Conservation (phyloP, 2,797 vertebrate genomes). For the Oophaga sylvatica region DNA sequence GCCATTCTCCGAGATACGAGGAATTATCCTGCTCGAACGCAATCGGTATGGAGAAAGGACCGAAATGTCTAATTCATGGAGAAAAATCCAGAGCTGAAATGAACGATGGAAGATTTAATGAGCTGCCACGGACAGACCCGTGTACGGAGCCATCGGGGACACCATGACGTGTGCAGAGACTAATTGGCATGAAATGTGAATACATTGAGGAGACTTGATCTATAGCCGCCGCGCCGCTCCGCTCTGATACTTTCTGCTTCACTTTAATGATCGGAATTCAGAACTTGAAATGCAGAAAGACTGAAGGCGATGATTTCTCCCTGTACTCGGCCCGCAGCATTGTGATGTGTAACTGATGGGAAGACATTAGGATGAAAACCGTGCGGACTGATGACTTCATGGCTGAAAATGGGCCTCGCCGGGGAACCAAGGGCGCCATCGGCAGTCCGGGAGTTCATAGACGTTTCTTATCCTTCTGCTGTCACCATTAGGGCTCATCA, state of each 20-base stretch:
- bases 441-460: too few species aligned
- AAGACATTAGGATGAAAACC: conserved; percentile 64
- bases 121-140: conserved; percentile 80
- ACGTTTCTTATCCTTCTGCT: too few species aligned
- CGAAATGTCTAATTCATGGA: conserved; percentile 66
- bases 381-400: conserved; percentile 38
- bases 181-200: conserved; percentile 82
- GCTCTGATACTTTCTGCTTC: conserved; percentile 67
- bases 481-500: too few species aligned
- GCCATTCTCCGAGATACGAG: conserved; percentile 23
- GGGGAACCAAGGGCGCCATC: too few species aligned
- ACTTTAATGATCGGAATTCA: conserved; percentile 69
- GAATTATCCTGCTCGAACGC: conserved; percentile 27
- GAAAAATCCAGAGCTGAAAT: conserved; percentile 74
- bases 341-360: conserved; percentile 53
- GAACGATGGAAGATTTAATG: conserved; percentile 80
- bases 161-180: conserved; percentile 71
- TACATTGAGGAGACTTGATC: conserved; percentile 74
- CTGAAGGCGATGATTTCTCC: conserved; percentile 65
- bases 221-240: conserved; percentile 69
- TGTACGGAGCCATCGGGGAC: conserved; percentile 76
- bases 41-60: conserved; percentile 62
- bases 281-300: conserved; percentile 64
- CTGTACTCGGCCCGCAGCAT: conserved; percentile 60
- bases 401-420: conserved; percentile 48